A percentile compares a stretch with the other conserved stretches of the same genome.
phyloP scores from a whole-genome alignment of 2,888 invertebrate genomes.

The Atrina japonica region DNA sequence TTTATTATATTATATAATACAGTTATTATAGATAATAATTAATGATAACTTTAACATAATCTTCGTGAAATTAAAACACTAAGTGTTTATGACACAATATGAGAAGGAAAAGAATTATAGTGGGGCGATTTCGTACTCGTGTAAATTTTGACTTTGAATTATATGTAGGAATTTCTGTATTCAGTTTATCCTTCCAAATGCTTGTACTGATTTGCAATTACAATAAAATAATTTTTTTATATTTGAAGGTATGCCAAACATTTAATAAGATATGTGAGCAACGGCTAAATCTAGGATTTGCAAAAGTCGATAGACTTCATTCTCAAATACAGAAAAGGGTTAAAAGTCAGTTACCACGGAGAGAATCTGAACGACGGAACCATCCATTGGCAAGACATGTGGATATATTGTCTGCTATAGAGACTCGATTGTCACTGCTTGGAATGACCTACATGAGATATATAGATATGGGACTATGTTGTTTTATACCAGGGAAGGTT shows the following conservation, averaged over 20 bases:
- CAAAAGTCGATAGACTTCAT: slow-evolving; percentile 89
- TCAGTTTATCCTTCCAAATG: no score
- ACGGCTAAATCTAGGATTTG: slow-evolving; percentile 90
- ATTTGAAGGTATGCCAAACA: slow-evolving; percentile 90
- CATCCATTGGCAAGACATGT: slow-evolving; percentile 93
- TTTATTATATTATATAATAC: no score
- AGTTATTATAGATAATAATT: no score
- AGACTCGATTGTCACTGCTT: slow-evolving; percentile 94
- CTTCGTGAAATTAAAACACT: no score
- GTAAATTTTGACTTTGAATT: no score
- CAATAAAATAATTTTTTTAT: no score
- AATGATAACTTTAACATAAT: no score
- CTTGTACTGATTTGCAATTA: no score
- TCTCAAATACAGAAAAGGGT: slow-evolving; percentile 88
- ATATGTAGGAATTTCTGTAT: no score
- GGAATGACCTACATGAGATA: slow-evolving; percentile 96
- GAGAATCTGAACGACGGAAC: slow-evolving; percentile 93
- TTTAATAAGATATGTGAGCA: slow-evolving; percentile 90
- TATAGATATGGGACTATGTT: slow-evolving; percentile 91
- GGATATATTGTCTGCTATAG: slow-evolving; percentile 93
- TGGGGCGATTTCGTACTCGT: no score
- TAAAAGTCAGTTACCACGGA: slow-evolving; percentile 90
- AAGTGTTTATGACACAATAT: no score
- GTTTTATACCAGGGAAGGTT: slow-evolving; percentile 97
- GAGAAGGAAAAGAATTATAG: no score